phyloP scores from a whole-genome alignment of 1,140 invertebrate genomes.

The Formica exsecta region DNA sequence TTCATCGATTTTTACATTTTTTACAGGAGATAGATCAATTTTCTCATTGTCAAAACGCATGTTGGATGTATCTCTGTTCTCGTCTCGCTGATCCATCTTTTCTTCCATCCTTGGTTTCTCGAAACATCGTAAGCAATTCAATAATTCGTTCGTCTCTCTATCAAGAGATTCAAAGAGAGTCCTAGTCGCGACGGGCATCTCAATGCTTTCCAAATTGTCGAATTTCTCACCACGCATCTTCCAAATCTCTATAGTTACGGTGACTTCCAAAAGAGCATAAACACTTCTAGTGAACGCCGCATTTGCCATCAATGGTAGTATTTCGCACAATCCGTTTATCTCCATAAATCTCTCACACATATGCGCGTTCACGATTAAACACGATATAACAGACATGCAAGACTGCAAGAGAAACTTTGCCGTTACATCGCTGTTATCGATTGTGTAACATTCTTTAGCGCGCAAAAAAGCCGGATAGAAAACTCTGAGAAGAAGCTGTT shows the following conservation, averaged over 20 bases:
- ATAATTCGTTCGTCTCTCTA: conserved; percentile 84
- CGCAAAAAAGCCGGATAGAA: conserved; percentile 89
- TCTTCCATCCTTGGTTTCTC: neutral
- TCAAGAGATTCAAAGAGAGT: conserved; percentile 87
- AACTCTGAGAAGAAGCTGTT: conserved; percentile 88
- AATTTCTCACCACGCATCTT: conserved; percentile 3
- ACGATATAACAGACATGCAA: conserved; percentile 88
- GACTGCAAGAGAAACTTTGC: conserved; percentile 88
- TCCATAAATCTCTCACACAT: conserved; percentile 88
- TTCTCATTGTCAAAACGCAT: conserved; percentile 14
- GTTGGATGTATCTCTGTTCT: conserved; percentile 8
- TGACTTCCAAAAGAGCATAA: conserved; percentile 88
- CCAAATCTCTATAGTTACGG: conserved; percentile 88
- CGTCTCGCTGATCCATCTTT: neutral
- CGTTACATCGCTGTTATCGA: conserved; percentile 82
- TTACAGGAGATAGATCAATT: neutral
- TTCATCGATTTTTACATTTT: neutral
- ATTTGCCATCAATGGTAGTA: conserved; percentile 86
- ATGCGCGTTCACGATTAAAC: conserved; percentile 86
- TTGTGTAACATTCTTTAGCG: conserved; percentile 85
- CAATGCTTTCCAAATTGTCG: neutral
- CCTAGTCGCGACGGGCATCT: conserved; percentile 83
- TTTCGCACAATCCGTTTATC: conserved; percentile 87
- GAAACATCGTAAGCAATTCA: conserved; percentile 70
- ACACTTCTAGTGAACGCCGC: conserved; percentile 88